Conservation (phyloP, 2,113 vertebrate species). For the Pseudonaja textilis region DNA sequence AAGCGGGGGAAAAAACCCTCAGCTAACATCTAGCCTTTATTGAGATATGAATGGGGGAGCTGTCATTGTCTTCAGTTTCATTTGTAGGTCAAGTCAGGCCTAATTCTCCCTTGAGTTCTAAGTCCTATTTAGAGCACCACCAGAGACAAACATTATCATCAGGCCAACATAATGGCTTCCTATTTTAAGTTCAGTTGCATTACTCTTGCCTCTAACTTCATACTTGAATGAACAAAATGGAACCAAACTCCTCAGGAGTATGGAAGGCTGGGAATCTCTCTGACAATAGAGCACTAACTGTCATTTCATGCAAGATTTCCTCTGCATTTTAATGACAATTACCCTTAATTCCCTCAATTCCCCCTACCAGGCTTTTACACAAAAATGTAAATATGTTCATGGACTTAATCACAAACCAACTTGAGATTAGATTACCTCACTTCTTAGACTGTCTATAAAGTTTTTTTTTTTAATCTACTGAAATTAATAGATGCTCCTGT, state of each 20-base stretch:
- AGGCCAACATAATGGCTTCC: constrained; percentile 5
- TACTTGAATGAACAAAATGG: constrained; percentile 50
- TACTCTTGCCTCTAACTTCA: constrained; percentile 32
- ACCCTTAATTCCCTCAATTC: constrained; percentile 58
- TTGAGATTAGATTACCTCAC: constrained; percentile 37
- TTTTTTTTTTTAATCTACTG: background rate
- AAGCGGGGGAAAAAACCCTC: constrained; percentile 22
- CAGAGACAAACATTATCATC: background rate
- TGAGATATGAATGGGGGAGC: background rate
- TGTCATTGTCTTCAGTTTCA: background rate
- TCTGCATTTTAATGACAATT: constrained; percentile 66
- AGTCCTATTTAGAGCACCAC: background rate
- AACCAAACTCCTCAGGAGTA: constrained; percentile 30
- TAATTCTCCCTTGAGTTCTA: background rate
- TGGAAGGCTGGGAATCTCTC: constrained; percentile 21
- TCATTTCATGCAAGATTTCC: constrained; percentile 77
- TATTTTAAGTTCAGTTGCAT: background rate
- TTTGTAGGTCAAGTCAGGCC: background rate
- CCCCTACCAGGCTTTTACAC: constrained; percentile 54
- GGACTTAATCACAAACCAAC: constrained; percentile 52
- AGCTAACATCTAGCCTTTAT: constrained; percentile 58
- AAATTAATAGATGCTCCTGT: background rate
- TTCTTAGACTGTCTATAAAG: constrained; percentile 2
- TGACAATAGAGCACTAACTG: constrained; percentile 65
- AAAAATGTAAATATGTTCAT: constrained; percentile 68